Evolutionary conservation across 2,888 invertebrate genomes (phyloP).

Genomic region (Euplagia quadripunctaria): DNA sequence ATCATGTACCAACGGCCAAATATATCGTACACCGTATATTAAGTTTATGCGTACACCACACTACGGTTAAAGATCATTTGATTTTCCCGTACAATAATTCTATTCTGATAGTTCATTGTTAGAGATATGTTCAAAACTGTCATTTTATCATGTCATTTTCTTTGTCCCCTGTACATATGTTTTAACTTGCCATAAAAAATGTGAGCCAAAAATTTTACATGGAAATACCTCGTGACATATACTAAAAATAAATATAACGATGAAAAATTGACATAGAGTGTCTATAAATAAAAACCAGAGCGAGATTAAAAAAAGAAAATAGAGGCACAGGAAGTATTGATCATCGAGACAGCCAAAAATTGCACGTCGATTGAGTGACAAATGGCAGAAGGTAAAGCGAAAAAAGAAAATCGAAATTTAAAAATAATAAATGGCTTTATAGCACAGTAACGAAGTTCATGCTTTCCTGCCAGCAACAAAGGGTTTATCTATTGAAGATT

Average conservation of each 20-base stretch:
- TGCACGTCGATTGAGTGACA: slow-evolving; percentile 12
- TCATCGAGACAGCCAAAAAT: slow-evolving; percentile 4
- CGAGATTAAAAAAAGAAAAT: slow-evolving; percentile 5
- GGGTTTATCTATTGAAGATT: not conserved
- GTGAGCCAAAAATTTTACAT: not conserved
- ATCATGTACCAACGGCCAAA: too few relatives aligned
- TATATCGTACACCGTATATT: too few relatives aligned
- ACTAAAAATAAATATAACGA: not conserved
- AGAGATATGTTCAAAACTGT: too few relatives aligned
- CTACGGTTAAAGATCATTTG: too few relatives aligned
- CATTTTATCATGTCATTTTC: too few relatives aligned
- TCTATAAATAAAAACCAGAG: slow-evolving; percentile 8
- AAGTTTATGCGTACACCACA: too few relatives aligned
- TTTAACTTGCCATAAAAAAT: not conserved
- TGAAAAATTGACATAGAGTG: not conserved
- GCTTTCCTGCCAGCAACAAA: not conserved
- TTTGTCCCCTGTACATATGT: too few relatives aligned
- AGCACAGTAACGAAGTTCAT: not conserved
- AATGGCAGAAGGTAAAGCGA: not conserved
- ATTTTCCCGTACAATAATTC: too few relatives aligned
- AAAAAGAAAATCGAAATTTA: slow-evolving; percentile 8
- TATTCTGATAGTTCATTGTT: too few relatives aligned
- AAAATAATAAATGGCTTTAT: slow-evolving; percentile 3
- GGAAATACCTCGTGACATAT: not conserved
- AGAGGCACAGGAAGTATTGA: slow-evolving; percentile 2